Evolutionary conservation across 1,140 invertebrate species (phyloP).

Genomic region (Stenopsyche tienmushanensis): DNA sequence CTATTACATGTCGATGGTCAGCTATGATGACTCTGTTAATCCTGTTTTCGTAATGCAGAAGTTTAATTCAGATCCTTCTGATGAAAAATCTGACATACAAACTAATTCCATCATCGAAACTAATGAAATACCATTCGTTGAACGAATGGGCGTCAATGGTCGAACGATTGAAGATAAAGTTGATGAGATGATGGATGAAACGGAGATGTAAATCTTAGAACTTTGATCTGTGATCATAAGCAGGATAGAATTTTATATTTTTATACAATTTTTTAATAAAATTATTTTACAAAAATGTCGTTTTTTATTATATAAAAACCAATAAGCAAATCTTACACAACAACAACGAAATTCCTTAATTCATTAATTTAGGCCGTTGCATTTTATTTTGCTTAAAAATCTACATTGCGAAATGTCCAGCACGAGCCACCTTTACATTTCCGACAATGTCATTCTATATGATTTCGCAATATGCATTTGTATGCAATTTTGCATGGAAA

Average conservation of each 20-base stretch:
- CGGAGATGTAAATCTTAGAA: no score
- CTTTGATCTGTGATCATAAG: no score
- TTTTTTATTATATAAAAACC: neutral
- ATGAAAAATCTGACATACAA: neutral
- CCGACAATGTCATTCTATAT: no score
- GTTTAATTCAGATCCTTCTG: neutral
- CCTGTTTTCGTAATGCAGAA: neutral
- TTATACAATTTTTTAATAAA: no score
- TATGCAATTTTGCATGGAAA: no score
- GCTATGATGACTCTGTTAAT: neutral
- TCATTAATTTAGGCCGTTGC: conserved; percentile 14
- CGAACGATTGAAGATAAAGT: neutral
- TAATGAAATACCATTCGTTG: neutral
- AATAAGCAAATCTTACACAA: neutral
- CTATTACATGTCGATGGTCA: neutral
- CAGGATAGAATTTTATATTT: no score
- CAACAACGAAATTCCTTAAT: conserved; percentile 5
- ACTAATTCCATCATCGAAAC: neutral
- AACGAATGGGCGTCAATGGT: neutral
- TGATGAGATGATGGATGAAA: neutral
- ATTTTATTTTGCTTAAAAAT: no score
- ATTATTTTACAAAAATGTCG: no score
- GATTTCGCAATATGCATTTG: no score
- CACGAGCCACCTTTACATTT: no score
- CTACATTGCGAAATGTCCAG: no score